phyloP scores from a whole-genome alignment of 2,888 invertebrate genomes.

The Dryococelus australis region DNA sequence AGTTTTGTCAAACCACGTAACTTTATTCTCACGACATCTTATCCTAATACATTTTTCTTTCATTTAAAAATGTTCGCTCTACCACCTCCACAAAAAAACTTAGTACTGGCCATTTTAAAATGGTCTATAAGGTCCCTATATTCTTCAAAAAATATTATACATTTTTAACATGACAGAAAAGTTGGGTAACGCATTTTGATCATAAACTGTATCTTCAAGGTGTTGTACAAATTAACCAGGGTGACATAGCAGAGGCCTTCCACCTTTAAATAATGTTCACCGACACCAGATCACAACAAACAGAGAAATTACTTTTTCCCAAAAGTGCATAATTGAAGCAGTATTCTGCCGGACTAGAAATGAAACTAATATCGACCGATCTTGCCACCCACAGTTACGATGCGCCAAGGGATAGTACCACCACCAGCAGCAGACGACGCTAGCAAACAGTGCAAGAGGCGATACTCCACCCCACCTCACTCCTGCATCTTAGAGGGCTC shows the following conservation, averaged over 20 bases:
- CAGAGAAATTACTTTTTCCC: background rate
- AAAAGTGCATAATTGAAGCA: conserved; percentile 13
- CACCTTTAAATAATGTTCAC: background rate
- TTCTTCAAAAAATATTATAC: background rate
- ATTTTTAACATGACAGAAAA: background rate
- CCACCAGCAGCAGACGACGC: too few relatives aligned
- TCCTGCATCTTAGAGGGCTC: too few relatives aligned
- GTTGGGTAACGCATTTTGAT: background rate
- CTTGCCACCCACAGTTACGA: too few relatives aligned
- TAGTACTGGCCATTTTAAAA: background rate
- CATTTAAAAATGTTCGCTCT: background rate
- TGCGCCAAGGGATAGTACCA: too few relatives aligned
- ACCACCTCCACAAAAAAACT: background rate
- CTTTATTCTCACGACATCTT: too few relatives aligned
- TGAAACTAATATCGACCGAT: too few relatives aligned
- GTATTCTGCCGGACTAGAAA: too few relatives aligned
- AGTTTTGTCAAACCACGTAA: too few relatives aligned
- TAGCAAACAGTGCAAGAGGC: too few relatives aligned
- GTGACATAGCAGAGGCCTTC: background rate
- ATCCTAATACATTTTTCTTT: too few relatives aligned
- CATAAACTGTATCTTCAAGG: background rate
- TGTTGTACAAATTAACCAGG: background rate
- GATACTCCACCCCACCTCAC: too few relatives aligned
- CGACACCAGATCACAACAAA: background rate
- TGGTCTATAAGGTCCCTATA: background rate